These are phyloP conservation scores for Pluvianellus socialis DNA, from an alignment of 2,113 vertebrate species.

Conservation along the genomic window DNA sequence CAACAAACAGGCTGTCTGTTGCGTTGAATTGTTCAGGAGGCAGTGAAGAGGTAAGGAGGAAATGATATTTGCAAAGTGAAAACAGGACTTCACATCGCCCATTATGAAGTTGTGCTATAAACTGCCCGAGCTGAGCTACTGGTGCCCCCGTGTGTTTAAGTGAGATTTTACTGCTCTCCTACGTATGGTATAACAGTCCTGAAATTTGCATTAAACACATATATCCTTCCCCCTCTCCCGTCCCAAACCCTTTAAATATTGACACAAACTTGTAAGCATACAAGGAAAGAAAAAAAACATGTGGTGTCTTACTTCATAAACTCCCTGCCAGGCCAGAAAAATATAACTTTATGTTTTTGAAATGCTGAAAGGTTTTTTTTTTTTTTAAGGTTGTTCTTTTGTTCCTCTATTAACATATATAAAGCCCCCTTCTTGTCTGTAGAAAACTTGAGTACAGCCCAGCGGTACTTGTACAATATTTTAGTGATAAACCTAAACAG, in stretches of 20 bases:
- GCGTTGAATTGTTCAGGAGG: background rate
- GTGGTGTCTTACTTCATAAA: background rate
- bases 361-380: background rate
- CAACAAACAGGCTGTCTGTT: background rate
- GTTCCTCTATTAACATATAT: background rate
- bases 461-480: background rate
- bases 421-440: background rate
- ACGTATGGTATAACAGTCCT: background rate
- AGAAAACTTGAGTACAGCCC: background rate
- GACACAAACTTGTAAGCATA: background rate
- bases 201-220: background rate
- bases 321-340: background rate
- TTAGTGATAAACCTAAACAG: background rate
- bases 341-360: background rate
- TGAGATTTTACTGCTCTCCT: background rate
- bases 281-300: background rate
- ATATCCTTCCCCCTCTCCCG: background rate
- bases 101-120: background rate
- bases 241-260: background rate
- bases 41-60: background rate
- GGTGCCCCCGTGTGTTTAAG: conserved; percentile 29
- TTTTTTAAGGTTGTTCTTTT: background rate
- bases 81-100: background rate
- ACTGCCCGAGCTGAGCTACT: background rate
- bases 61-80: background rate